Evolutionary conservation across 2,888 invertebrate genomes (phyloP).

Genomic region (Unio pictorum): DNA sequence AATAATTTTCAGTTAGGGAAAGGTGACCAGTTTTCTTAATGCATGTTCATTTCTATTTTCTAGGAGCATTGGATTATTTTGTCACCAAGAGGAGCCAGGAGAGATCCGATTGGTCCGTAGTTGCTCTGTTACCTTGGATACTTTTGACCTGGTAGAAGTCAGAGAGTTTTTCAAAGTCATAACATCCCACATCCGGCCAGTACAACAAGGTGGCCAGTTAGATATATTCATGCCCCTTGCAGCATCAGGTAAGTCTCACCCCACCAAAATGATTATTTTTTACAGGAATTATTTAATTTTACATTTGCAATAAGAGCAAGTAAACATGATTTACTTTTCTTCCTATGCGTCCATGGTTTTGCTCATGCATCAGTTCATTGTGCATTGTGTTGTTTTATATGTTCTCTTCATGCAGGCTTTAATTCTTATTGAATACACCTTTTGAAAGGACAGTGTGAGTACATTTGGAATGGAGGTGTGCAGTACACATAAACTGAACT

Average conservation of each 20-base stretch:
- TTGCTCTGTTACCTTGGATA: conserved; percentile 56
- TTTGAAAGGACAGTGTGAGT: too few species aligned
- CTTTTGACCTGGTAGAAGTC: conserved; percentile 52
- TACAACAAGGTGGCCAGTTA: conserved; percentile 62
- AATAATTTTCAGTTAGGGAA: background rate
- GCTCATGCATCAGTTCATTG: background rate
- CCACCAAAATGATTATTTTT: background rate
- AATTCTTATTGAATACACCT: too few species aligned
- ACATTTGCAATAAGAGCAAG: background rate
- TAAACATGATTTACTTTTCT: background rate
- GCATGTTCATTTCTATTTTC: conserved; percentile 6
- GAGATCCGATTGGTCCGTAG: conserved; percentile 63
- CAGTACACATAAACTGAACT: too few species aligned
- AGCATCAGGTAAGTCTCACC: conserved; percentile 55
- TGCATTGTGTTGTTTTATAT: background rate
- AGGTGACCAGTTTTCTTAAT: background rate
- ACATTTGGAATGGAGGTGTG: too few species aligned
- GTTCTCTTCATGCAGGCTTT: background rate
- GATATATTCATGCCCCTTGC: conserved; percentile 67
- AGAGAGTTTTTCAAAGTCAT: conserved; percentile 65
- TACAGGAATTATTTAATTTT: conserved; percentile 3
- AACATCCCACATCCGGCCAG: conserved; percentile 54
- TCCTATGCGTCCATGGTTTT: background rate
- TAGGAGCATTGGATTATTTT: conserved; percentile 69
- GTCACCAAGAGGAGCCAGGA: conserved; percentile 60